Conservation (phyloP, 2,113 vertebrate species). For the Nannospalax galili region DNA sequence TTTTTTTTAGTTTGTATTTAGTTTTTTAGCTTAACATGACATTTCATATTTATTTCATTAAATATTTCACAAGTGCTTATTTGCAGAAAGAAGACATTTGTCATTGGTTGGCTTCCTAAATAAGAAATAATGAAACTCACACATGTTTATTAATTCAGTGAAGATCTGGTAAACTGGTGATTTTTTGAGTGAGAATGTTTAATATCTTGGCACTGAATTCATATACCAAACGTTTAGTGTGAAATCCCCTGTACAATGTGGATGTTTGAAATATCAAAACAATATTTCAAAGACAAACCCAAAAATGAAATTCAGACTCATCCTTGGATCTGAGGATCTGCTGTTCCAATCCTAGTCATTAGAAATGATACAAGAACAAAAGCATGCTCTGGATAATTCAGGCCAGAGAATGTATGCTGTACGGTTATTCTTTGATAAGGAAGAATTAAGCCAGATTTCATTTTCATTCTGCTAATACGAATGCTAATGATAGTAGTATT, state of each 20-base stretch:
- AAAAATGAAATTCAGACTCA: background rate
- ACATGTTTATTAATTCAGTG: background rate
- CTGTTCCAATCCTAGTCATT: background rate
- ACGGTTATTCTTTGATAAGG: background rate
- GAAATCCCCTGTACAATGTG: background rate
- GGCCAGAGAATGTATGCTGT: background rate
- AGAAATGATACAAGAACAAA: background rate
- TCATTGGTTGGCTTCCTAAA: background rate
- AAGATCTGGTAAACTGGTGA: background rate
- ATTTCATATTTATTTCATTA: conserved; percentile 23
- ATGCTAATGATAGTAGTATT: too few species aligned
- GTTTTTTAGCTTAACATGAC: background rate
- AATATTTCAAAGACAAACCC: background rate
- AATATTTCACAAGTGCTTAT: background rate
- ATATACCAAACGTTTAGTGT: background rate
- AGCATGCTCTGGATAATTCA: background rate
- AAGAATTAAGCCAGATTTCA: background rate
- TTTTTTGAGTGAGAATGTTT: background rate
- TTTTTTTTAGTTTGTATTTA: too few species aligned
- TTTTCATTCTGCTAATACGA: background rate
- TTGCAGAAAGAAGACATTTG: background rate
- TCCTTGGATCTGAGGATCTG: background rate
- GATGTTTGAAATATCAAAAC: background rate
- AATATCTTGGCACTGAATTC: background rate
- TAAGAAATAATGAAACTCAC: background rate